Evolutionary conservation across 2,113 vertebrate species (phyloP).

Genomic region (Bufo bufo): DNA sequence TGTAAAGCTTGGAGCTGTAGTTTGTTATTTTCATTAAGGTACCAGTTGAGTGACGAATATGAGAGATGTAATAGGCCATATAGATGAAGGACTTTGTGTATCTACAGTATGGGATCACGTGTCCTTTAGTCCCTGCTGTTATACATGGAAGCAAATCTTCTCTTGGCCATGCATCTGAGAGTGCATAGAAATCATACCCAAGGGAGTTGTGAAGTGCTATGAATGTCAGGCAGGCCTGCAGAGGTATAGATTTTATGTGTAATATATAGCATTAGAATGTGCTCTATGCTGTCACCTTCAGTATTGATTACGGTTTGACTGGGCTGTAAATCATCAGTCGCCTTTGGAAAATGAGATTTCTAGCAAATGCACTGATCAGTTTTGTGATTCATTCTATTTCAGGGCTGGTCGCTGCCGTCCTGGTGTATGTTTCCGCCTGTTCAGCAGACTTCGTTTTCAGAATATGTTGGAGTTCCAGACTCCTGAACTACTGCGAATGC

Average conservation of each 20-base stretch:
- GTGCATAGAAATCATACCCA: not conserved
- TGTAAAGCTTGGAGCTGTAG: not conserved
- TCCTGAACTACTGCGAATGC: constrained; percentile 92
- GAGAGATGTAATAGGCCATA: not conserved
- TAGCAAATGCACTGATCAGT: not conserved
- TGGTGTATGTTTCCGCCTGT: constrained; percentile 91
- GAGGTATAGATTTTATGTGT: not conserved
- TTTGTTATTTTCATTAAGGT: not conserved
- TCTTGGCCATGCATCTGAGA: not conserved
- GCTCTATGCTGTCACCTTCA: too few species aligned
- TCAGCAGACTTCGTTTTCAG: constrained; percentile 85
- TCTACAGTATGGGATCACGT: not conserved
- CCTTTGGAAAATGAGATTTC: constrained; percentile 12
- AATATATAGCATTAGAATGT: constrained; percentile 1
- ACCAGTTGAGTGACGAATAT: not conserved
- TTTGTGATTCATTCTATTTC: not conserved
- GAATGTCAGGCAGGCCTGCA: not conserved
- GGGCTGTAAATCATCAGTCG: not conserved
- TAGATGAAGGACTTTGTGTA: not conserved
- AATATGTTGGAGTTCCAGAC: constrained; percentile 93
- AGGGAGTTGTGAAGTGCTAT: not conserved
- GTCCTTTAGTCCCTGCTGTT: not conserved
- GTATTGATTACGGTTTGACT: not conserved
- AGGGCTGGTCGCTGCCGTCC: constrained; percentile 93
- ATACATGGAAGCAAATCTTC: not conserved